Percentiles rank a stretch among this genome's conserved stretches.
These are phyloP conservation scores for Smittia sp. DNA, from an alignment of 2,888 invertebrate species.

Conservation along the genomic window DNA sequence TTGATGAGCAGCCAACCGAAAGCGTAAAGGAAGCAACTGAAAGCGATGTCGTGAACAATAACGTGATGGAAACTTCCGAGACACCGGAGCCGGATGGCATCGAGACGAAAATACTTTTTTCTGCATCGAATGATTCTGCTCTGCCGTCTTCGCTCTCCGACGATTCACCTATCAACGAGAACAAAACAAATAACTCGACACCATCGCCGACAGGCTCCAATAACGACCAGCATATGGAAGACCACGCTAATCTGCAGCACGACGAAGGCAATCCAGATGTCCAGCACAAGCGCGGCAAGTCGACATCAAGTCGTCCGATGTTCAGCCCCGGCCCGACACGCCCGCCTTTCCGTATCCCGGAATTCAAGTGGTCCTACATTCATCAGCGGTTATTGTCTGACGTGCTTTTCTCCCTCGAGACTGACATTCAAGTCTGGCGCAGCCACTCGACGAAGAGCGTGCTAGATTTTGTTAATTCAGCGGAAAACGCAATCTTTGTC, in stretches of 20 bases:
- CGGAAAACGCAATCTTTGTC: conserved; percentile 98
- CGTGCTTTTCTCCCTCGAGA: conserved; percentile 93
- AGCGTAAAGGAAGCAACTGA: conserved; percentile 53
- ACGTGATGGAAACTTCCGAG: conserved; percentile 45
- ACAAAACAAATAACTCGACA: conserved; percentile 69
- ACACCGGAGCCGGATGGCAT: conserved; percentile 53
- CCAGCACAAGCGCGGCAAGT: conserved; percentile 58
- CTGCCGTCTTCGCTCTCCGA: conserved; percentile 39
- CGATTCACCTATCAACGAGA: conserved; percentile 40
- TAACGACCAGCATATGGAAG: background rate
- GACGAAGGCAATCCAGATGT: conserved; percentile 12
- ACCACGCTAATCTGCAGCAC: background rate
- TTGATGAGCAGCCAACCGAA: conserved; percentile 51
- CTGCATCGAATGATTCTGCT: conserved; percentile 53
- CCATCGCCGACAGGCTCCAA: conserved; percentile 51
- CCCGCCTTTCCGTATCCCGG: conserved; percentile 97
- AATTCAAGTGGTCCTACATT: conserved; percentile 99
- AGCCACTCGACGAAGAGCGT: conserved; percentile 96
- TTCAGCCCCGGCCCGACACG: conserved; percentile 90
- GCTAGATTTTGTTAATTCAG: conserved; percentile 96
- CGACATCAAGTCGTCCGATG: conserved; percentile 76
- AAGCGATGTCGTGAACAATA: conserved; percentile 43
- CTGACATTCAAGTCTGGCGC: conserved; percentile 88
- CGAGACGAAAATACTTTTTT: conserved; percentile 49
- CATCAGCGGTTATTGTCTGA: conserved; percentile 95